phyloP scores from a whole-genome alignment of 35 echinoderm and acorn worm species.

The Chiridota heheva region DNA sequence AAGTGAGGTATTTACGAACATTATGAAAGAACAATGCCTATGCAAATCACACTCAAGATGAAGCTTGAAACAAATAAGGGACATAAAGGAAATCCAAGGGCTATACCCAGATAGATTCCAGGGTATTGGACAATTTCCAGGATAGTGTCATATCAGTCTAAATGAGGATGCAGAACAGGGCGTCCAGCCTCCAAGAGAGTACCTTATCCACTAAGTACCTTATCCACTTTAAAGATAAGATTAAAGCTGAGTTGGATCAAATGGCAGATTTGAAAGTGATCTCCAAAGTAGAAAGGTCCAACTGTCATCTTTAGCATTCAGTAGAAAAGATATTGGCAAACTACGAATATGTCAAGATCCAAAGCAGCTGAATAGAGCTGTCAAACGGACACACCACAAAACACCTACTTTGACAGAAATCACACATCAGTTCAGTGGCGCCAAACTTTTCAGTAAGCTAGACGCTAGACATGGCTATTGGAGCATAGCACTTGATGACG shows the following conservation, averaged over 20 bases:
- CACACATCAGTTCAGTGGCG: slow-evolving; percentile 18
- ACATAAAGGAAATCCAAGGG: background rate
- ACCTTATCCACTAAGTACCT: too few relatives aligned
- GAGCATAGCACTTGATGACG: slow-evolving; percentile 31
- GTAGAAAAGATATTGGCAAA: too few relatives aligned
- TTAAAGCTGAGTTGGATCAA: slow-evolving; percentile 56
- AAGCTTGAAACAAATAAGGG: background rate
- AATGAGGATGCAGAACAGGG: slow-evolving; percentile 8
- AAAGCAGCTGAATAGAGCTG: slow-evolving; percentile 29
- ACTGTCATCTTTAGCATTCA: too few relatives aligned
- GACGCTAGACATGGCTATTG: slow-evolving; percentile 63
- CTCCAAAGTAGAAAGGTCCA: slow-evolving; percentile 34
- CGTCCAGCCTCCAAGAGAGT: too few relatives aligned
- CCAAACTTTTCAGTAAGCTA: slow-evolving; percentile 30
- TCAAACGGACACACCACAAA: slow-evolving; percentile 20
- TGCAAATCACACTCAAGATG: background rate
- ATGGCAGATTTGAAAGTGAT: slow-evolving; percentile 49
- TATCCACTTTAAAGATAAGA: slow-evolving; percentile 27
- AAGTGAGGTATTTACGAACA: too few relatives aligned
- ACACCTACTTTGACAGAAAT: slow-evolving; percentile 50
- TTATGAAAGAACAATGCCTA: too few relatives aligned
- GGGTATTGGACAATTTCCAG: slow-evolving; percentile 36
- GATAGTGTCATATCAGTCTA: slow-evolving; percentile 26
- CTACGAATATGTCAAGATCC: slow-evolving; percentile 35
- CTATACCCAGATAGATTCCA: slow-evolving; percentile 17